Evolutionary conservation across 2,888 invertebrate genomes (phyloP), one percentile per base, ranked within the genome.

Genomic region (Melanophora roralis): DNA sequence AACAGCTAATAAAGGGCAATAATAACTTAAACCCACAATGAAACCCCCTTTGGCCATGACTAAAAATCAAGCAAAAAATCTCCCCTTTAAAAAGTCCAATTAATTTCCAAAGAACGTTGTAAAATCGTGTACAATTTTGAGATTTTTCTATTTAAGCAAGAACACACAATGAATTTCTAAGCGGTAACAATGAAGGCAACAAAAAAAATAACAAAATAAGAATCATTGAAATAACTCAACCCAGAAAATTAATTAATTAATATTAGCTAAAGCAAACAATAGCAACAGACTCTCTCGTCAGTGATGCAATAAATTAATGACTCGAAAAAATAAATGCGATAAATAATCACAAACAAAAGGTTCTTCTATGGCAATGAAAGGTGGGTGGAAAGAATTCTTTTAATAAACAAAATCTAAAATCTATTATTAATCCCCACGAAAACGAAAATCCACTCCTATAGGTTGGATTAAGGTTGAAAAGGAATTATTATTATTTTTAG

Each of bases 21-120:
- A 27, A 51, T 45, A 51, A 27, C 4, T 27, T 5, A 51, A 21
- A 68, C 36, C 55, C 57, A 57, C 47, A 53, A 67, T 67, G 8
- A 67, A 68, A 45, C 43, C 55, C 55, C 43, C 55, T 55, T 68
- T 55, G 55, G 55, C 43, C 40, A 55, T 45, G 45, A 21, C n/a
- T 9, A 38, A 49, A 64, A 12, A 36, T 5, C 21, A n/a, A 49
- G 8, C 2, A 16, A 19, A 45, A 8, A n/a, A 8, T 40, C n/a
- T 23, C 4, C 12, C 16, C 14, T 60, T 14, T 9, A 6, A 43
- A 27, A 49, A 69, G 38, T 47, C 68, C 57, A 57, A 69, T 59
- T 69, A 69, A 69, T 27, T 69, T 23, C 14, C 11, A 27, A 23
- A 45, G 47, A 51, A 45, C 49, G 27, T 8, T 51, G 27, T 51